These are phyloP conservation scores for Eulimnadia texana DNA, from an alignment of 1,140 invertebrate species.

Conservation along the genomic window DNA sequence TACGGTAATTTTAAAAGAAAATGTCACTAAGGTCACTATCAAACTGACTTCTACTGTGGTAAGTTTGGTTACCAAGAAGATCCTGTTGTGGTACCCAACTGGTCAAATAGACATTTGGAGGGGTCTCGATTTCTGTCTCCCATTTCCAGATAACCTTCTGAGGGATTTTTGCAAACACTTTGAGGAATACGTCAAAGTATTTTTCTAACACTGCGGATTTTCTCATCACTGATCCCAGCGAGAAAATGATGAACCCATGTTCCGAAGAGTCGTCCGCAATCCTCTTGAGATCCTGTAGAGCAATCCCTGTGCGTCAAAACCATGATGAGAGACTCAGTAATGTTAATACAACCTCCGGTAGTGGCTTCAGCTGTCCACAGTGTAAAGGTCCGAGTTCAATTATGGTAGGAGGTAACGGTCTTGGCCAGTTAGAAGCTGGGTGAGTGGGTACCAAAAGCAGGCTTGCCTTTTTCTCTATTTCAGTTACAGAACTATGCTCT, in stretches of 20 bases:
- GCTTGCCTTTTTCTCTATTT: conserved; percentile 37
- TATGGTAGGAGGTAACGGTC: conserved; percentile 38
- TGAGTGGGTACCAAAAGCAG: conserved; percentile 43
- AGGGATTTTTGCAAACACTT: conserved; percentile 35
- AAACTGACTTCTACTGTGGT: conserved; percentile 37
- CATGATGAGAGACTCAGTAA: not conserved
- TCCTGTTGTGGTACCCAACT: not conserved
- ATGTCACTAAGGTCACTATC: no score
- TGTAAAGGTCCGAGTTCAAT: conserved; percentile 39
- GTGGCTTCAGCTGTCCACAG: conserved; percentile 34
- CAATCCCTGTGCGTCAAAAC: not conserved
- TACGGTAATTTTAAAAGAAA: conserved; percentile 14
- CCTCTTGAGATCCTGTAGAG: conserved; percentile 19
- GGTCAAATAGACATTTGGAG: not conserved
- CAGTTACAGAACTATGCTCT: conserved; percentile 20
- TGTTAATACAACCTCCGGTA: conserved; percentile 32
- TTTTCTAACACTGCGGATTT: conserved; percentile 34
- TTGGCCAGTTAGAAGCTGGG: conserved; percentile 33
- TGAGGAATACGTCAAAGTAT: conserved; percentile 28
- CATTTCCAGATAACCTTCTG: conserved; percentile 45
- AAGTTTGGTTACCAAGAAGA: not conserved
- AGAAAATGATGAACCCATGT: no score
- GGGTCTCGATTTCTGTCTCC: conserved; percentile 35
- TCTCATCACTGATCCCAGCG: conserved; percentile 40
- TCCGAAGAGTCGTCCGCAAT: conserved; percentile 22